These are phyloP conservation scores for Acestrorhynchus altus DNA, from an alignment of 2,797 vertebrate species.

Conservation along the genomic window DNA sequence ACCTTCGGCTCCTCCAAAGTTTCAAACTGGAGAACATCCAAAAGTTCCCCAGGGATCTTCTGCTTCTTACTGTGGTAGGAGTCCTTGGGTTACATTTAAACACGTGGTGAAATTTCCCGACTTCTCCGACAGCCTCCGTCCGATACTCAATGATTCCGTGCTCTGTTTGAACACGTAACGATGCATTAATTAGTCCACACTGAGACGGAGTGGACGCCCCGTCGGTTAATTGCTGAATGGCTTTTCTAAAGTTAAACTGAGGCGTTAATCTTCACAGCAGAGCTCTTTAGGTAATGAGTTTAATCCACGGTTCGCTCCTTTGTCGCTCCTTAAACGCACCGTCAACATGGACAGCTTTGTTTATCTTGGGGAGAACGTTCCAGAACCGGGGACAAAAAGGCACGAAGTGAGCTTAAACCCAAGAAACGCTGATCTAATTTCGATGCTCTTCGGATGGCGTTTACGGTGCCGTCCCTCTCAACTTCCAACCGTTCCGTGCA, in stretches of 20 bases:
- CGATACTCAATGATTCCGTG: too few relatives aligned
- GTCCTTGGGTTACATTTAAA: too few relatives aligned
- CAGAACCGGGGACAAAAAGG: not conserved
- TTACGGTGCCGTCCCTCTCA: slow-evolving; percentile 23
- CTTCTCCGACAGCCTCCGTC: not conserved
- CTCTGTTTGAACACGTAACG: not conserved
- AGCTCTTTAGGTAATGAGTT: not conserved
- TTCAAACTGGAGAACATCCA: too few relatives aligned
- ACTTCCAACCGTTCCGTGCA: not conserved
- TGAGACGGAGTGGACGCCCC: too few relatives aligned
- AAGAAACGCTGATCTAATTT: not conserved
- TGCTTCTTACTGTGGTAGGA: too few relatives aligned
- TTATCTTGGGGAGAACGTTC: too few relatives aligned
- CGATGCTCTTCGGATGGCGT: not conserved
- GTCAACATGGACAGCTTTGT: not conserved
- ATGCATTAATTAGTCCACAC: not conserved
- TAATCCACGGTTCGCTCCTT: not conserved
- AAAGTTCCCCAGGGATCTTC: too few relatives aligned
- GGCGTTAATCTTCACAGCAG: not conserved
- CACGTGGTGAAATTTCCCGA: too few relatives aligned
- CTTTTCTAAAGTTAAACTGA: not conserved
- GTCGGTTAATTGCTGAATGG: not conserved
- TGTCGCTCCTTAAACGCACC: not conserved
- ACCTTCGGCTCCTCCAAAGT: too few relatives aligned
- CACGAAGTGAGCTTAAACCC: not conserved